Percentiles rank a stretch among this genome's conserved stretches.
phyloP scores from a whole-genome alignment of 1,140 invertebrate genomes.

The Bombus superbus region DNA sequence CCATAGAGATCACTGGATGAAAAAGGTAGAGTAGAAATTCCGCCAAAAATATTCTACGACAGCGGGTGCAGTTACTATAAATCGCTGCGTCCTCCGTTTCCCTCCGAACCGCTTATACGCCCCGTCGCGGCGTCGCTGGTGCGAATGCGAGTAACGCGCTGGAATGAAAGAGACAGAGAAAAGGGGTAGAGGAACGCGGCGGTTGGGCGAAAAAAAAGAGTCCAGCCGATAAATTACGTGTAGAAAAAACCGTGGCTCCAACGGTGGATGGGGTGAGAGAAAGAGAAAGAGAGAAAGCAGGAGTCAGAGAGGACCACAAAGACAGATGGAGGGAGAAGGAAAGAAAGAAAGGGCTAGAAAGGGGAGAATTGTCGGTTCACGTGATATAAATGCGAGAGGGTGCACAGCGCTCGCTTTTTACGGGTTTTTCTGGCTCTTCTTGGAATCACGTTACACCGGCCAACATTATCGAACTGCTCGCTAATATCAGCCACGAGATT shows the following conservation, averaged over 20 bases:
- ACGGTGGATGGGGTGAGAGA: background rate
- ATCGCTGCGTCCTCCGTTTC: constrained; percentile 65
- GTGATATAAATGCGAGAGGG: constrained; percentile 30
- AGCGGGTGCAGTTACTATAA: constrained; percentile 75
- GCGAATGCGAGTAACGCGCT: constrained; percentile 26
- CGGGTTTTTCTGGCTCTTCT: constrained; percentile 12
- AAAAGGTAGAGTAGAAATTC: constrained; percentile 57
- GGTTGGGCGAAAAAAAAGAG: constrained; percentile 19
- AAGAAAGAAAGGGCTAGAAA: constrained; percentile 50
- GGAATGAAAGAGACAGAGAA: constrained; percentile 4
- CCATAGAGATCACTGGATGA: constrained; percentile 42
- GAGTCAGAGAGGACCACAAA: constrained; percentile 3
- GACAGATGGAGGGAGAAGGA: constrained; percentile 46
- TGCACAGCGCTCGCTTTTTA: constrained; percentile 22
- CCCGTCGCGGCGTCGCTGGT: constrained; percentile 13
- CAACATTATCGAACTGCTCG: constrained; percentile 38
- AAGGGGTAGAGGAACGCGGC: constrained; percentile 31
- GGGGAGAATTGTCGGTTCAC: constrained; percentile 50
- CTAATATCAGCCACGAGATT: constrained; percentile 44
- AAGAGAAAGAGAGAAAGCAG: background rate
- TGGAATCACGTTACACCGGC: constrained; percentile 24
- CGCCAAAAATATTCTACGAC: constrained; percentile 77
- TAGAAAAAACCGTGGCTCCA: constrained; percentile 40
- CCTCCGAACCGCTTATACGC: background rate
- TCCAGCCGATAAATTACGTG: constrained; percentile 49